phyloP scores from a whole-genome alignment of 2,888 invertebrate species.

The Chrysodeixis includens region DNA sequence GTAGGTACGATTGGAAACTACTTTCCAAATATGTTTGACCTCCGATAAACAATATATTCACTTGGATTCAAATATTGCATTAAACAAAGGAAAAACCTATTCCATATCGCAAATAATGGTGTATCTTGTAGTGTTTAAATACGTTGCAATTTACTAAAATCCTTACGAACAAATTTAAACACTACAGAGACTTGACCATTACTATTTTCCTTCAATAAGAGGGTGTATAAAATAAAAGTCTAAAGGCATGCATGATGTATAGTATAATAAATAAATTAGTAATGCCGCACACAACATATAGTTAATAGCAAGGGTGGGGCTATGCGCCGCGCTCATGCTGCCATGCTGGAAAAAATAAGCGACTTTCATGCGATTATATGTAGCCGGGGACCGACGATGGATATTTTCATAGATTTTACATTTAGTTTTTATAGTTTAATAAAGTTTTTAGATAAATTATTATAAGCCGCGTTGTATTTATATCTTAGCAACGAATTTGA shows the following conservation, averaged over 20 bases:
- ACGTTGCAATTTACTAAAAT: background rate
- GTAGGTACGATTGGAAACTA: too few species aligned
- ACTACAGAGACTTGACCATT: too few species aligned
- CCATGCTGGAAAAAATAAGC: conserved; percentile 84
- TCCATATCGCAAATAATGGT: too few species aligned
- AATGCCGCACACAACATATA: conserved; percentile 69
- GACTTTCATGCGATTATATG: conserved; percentile 71
- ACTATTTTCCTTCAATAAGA: background rate
- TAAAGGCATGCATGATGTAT: conserved; percentile 59
- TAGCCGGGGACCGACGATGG: conserved; percentile 33
- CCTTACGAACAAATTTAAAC: too few species aligned
- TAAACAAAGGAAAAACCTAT: too few species aligned
- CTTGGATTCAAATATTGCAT: too few species aligned
- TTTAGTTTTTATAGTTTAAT: background rate
- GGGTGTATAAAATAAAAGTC: conserved; percentile 46
- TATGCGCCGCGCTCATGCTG: conserved; percentile 82
- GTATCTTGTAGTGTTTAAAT: too few species aligned
- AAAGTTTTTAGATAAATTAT: too few species aligned
- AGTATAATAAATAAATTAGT: conserved; percentile 65
- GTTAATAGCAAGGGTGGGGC: conserved; percentile 72
- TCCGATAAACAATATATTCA: too few species aligned
- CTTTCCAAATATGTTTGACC: too few species aligned
- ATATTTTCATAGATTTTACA: background rate
- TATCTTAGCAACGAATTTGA: background rate
- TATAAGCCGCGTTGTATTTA: background rate